Conservation (phyloP, 30 jellyfish, hydroid and myxozoan species). For the Turritopsis rubra region DNA sequence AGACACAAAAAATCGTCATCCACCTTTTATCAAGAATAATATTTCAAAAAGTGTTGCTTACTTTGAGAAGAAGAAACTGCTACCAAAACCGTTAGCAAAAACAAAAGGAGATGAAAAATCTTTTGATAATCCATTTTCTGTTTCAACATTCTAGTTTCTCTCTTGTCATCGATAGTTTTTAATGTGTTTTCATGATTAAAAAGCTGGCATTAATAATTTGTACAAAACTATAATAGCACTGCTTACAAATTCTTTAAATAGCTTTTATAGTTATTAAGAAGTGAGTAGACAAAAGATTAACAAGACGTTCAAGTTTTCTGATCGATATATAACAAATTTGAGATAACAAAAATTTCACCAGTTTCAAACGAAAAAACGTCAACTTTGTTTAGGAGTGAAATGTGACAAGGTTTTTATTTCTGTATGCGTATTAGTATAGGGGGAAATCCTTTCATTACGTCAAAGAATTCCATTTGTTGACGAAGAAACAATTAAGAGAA, state of each 20-base stretch:
- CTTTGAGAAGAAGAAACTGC: not conserved
- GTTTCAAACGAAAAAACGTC: too few relatives aligned
- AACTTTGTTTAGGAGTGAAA: too few relatives aligned
- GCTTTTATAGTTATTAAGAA: not conserved
- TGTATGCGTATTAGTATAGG: too few relatives aligned
- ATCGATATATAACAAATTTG: too few relatives aligned
- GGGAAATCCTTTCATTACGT: too few relatives aligned
- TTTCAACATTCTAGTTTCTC: not conserved
- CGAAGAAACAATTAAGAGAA: too few relatives aligned
- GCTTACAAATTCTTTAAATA: not conserved
- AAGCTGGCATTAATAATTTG: not conserved
- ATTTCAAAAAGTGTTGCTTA: not conserved
- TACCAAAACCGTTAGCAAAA: not conserved
- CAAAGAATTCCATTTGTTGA: too few relatives aligned
- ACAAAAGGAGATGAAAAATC: not conserved
- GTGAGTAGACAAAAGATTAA: not conserved
- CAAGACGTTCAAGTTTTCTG: not conserved
- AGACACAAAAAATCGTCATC: too few relatives aligned
- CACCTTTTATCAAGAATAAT: too few relatives aligned
- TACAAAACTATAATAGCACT: not conserved
- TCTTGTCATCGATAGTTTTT: not conserved
- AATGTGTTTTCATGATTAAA: not conserved
- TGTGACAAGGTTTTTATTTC: too few relatives aligned
- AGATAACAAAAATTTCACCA: too few relatives aligned
- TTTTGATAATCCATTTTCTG: not conserved